Evolutionary conservation across 2,113 vertebrate species (phyloP), one percentile per base, ranked within the genome.

Genomic region (Todiramphus chloris): DNA sequence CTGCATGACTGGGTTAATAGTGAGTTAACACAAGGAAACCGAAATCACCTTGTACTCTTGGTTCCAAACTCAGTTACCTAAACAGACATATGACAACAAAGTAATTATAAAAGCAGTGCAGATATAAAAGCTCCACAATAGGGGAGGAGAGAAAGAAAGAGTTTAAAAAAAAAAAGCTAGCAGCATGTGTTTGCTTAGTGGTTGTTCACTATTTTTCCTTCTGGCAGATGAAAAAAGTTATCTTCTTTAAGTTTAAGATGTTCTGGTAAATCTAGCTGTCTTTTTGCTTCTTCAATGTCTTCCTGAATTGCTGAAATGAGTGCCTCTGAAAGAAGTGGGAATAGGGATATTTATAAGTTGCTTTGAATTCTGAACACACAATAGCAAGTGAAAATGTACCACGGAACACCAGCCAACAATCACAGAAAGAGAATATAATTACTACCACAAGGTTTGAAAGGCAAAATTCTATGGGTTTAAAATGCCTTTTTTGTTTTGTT

Each of bases 251-350:
- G 93, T 96, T 99, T 99, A 90, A 98, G 96, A 91, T 99, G 98
- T 94, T 99, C 99, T 66, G 99, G 99, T 63, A 98, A 97, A 91
- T 99, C 99, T 67, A 99, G 98, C 58, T 96, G 98, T 66, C 93
- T 96, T 92, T 99, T 98, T 53, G 99, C 99, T 96, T 99, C 98
- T 85, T 99, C 98, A n/a, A 99, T 99, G 96, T 99, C 99, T 51
- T 89, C 97, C 68, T 98, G 98, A 97, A 99, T 99, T 48, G 99
- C 99, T 4, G 97, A 96, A 97, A 99, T 99, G 30, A 99, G 98
- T 3, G 98, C 98, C 93, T 99, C 99, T 99, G 98, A 10, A 90
- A 86, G 93, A 78, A 33, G 14, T 60, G 87, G 77, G 21, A 58
- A 93, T 0, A 80, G 13, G 13, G 63, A 48, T 60, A 43, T 70